A percentile compares a stretch with the other conserved stretches of the same genome.
Conservation (phyloP, 1,140 invertebrate genomes). For the Globodera ellingtonae region DNA sequence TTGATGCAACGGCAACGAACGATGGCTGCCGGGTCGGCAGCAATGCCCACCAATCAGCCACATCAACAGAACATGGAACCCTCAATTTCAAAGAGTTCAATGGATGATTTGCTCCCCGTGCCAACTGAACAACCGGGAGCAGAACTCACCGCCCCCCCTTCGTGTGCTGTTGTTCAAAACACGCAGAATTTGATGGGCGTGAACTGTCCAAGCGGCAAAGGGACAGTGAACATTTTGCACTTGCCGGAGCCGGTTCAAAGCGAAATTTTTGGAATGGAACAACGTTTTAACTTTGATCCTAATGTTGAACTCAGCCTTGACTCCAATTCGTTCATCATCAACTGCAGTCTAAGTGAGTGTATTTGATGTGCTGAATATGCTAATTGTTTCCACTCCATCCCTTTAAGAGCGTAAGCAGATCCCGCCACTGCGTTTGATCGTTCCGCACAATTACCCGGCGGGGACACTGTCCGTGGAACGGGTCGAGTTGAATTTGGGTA, state of each 20-base stretch:
- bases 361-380: neutral
- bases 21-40: neutral
- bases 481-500: slow-evolving; percentile 41
- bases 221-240: slow-evolving; percentile 30
- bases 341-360: slow-evolving; percentile 22
- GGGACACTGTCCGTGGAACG: slow-evolving; percentile 35
- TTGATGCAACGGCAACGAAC: too few relatives aligned
- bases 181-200: neutral
- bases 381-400: neutral
- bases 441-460: slow-evolving; percentile 45
- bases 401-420: slow-evolving; percentile 44
- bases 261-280: slow-evolving; percentile 40
- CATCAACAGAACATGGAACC: neutral
- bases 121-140: slow-evolving; percentile 28
- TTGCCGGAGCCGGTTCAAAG: slow-evolving; percentile 36
- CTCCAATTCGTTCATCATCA: slow-evolving; percentile 13
- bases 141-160: neutral
- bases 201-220: slow-evolving; percentile 9
- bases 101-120: slow-evolving; percentile 41
- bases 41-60: slow-evolving; percentile 3
- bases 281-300: slow-evolving; percentile 42
- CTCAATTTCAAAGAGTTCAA: slow-evolving; percentile 8
- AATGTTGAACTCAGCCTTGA: slow-evolving; percentile 42
- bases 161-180: slow-evolving; percentile 15
- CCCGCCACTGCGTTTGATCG: slow-evolving; percentile 36